Evolutionary conservation across 2,888 invertebrate species (phyloP), one percentile per base, ranked within the genome.

Genomic region (Amiota minor): DNA sequence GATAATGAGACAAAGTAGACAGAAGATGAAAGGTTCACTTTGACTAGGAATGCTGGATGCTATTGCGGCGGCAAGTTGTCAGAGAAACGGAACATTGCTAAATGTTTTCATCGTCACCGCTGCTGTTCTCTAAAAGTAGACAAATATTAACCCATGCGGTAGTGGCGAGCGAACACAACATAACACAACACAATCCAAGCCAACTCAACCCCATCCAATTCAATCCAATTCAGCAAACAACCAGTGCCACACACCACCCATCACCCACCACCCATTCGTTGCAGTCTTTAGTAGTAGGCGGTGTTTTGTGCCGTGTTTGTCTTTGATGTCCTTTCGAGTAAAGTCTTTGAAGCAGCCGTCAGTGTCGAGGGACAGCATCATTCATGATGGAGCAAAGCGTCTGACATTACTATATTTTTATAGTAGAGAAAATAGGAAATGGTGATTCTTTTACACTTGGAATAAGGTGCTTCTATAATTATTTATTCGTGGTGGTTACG

Each of bases 261-360:
- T 35, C n/a, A n/a, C n/a, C n/a, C n/a, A n/a, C n/a, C n/a, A 23
- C 23, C 35, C 35, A 35, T 35, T 35, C 35, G 35, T 35, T 35
- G 35, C 35, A 35, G 35, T 35, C 35, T 46, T 65, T 65, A 65
- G n/a, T 47, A 11, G 46, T 65, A 10, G 46, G 47, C 11, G 9
- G 65, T 20, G 47, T 47, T 65, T 65, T 65, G 49, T 65, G 46
- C 20, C 45, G 49, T 65, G 59, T 18, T 59, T 62, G 62, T 47
- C 65, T 65, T 65, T 65, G 65, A 65, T 65, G 65, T 65, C 59
- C 20, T 62, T 35, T 35, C 20, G 59, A 16, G 59, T 16, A 53
- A 53, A 59, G 59, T 59, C 59, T 59, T 59, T 59, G 59, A 20
- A 4, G 59, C 59, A 4, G 59, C 16, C 59, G 35, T 35, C 35